Percentiles rank a stretch among this genome's conserved stretches.
These are phyloP conservation scores for Pollimyrus isidori DNA, from an alignment of 2,113 vertebrate genomes.

Conservation along the genomic window DNA sequence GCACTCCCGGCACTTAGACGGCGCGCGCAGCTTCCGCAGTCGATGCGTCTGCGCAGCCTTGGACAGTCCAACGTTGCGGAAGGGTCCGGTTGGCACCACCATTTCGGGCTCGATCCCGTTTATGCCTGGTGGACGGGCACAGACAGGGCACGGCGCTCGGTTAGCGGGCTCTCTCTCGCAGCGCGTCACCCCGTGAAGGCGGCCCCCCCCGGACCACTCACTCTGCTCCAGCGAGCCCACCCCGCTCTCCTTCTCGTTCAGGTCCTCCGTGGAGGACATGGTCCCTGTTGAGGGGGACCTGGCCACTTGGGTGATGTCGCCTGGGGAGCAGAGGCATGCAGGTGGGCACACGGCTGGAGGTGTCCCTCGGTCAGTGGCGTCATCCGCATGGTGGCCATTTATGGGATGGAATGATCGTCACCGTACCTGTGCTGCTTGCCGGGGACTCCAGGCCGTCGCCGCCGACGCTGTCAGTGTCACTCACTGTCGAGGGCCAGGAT, in stretches of 20 bases:
- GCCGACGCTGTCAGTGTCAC: conserved; percentile 61
- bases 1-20: conserved; percentile 87
- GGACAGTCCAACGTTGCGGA: conserved; percentile 80
- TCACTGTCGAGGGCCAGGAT: conserved; percentile 75
- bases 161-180: not conserved
- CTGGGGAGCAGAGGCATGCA: conserved; percentile 41
- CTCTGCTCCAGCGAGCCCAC: conserved; percentile 69
- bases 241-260: conserved; percentile 63
- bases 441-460: conserved; percentile 62
- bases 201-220: conserved; percentile 46
- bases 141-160: not conserved
- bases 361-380: not conserved
- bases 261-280: conserved; percentile 71
- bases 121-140: conserved; percentile 56
- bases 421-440: conserved; percentile 56
- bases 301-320: conserved; percentile 70
- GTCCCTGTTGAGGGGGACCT: conserved; percentile 71
- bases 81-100: conserved; percentile 69
- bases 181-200: not conserved
- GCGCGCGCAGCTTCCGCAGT: conserved; percentile 81
- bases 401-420: not conserved
- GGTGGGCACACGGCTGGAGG: not conserved
- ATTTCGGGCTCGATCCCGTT: conserved; percentile 72
- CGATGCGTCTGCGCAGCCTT: conserved; percentile 85
- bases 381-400: not conserved